phyloP scores from a whole-genome alignment of 2,888 invertebrate genomes.

The Catotricha subobsoleta region DNA sequence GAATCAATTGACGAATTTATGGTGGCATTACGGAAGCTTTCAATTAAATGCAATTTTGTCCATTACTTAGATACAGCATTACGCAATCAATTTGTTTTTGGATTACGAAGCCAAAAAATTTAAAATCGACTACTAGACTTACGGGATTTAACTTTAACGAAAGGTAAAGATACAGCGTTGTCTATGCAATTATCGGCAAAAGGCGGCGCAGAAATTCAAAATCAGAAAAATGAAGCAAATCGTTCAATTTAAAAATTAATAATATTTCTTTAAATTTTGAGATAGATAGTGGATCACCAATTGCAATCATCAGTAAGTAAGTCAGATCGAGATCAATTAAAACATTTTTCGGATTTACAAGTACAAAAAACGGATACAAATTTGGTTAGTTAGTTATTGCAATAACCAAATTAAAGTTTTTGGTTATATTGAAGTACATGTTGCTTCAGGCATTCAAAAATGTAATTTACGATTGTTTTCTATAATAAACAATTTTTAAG shows the following conservation, averaged over 20 bases:
- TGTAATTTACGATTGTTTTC: background rate
- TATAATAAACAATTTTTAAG: background rate
- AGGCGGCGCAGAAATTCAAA: constrained; percentile 14
- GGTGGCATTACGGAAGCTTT: constrained; percentile 13
- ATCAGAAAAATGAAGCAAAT: background rate
- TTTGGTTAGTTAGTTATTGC: background rate
- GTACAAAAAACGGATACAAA: background rate
- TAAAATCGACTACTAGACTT: constrained; percentile 15
- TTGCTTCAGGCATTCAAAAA: background rate
- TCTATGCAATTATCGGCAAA: constrained; percentile 14
- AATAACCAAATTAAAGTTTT: background rate
- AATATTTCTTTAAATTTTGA: constrained; percentile 6
- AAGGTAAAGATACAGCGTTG: constrained; percentile 14
- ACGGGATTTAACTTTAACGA: constrained; percentile 13
- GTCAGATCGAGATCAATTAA: background rate
- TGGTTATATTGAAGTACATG: background rate
- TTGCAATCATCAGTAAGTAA: constrained; percentile 4
- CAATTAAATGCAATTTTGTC: constrained; percentile 14
- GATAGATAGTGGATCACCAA: constrained; percentile 9
- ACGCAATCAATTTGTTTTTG: constrained; percentile 17
- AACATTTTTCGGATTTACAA: background rate
- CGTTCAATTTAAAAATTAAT: background rate
- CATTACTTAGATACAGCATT: constrained; percentile 14
- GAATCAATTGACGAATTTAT: constrained; percentile 14
- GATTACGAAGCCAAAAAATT: constrained; percentile 13